A percentile compares a stretch with the other conserved stretches of the same genome.
These are phyloP conservation scores for Drosophila carrolli DNA, from an alignment of 1,140 invertebrate genomes.

Conservation along the genomic window DNA sequence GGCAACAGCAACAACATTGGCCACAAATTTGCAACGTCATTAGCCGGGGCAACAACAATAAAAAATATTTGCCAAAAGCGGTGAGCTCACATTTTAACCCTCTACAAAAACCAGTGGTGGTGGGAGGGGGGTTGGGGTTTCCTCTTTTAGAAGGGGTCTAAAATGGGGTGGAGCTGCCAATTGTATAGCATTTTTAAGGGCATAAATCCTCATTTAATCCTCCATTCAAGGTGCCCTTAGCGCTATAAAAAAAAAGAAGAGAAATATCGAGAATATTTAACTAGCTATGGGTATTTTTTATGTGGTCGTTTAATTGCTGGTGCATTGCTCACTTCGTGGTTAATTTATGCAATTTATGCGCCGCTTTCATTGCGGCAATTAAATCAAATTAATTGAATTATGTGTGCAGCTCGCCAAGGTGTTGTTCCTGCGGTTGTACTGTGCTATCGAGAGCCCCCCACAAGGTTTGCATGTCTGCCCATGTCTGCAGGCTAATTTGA, in stretches of 20 bases:
- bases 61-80: slow-evolving; percentile 41
- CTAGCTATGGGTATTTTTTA: not conserved
- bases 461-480: slow-evolving; percentile 54
- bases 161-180: slow-evolving; percentile 13
- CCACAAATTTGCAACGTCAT: slow-evolving; percentile 73
- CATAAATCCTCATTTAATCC: slow-evolving; percentile 10
- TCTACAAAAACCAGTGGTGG: not conserved
- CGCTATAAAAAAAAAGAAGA: not conserved
- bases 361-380: slow-evolving; percentile 65
- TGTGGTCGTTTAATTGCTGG: slow-evolving; percentile 21
- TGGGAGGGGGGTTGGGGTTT: not conserved
- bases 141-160: not conserved
- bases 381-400: slow-evolving; percentile 72
- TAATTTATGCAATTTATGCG: slow-evolving; percentile 64
- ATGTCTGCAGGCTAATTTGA: slow-evolving; percentile 61
- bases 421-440: slow-evolving; percentile 32
- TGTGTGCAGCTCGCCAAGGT: slow-evolving; percentile 48
- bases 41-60: slow-evolving; percentile 47
- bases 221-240: not conserved
- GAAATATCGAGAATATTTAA: slow-evolving; percentile 11
- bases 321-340: slow-evolving; percentile 35
- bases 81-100: slow-evolving; percentile 31
- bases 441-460: slow-evolving; percentile 15
- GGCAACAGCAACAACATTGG: slow-evolving; percentile 30
- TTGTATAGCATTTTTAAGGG: slow-evolving; percentile 5